Base-by-base conservation (phyloP, 2,113 vertebrate genomes). In the Periophthalmodon schlosseri region DNA sequence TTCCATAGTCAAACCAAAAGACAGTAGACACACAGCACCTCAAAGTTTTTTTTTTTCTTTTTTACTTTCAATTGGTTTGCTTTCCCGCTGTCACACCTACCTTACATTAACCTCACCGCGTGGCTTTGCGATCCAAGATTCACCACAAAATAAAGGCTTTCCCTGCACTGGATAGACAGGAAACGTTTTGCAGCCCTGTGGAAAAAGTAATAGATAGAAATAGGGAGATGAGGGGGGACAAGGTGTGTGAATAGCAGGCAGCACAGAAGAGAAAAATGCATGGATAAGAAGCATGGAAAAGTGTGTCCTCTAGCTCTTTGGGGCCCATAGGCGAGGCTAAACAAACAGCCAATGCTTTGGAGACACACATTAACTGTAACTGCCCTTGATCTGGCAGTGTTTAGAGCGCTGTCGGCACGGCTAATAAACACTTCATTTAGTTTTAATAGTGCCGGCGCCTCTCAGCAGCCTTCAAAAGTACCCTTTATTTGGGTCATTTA, bases 401-500 rank as follows among this genome's bases (percentile, higher is more conserved):
- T 91, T 91, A 91, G 93, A 90, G 87, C 79, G 90, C 92, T 93
- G 93, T 92, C 89, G 91, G 93, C 92, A 93, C 81, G 91, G 88
- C 93, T 94, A 94, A 95, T 94, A 94, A 95, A 95, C 93, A 95
- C 93, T 94, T 94, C 92, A 92, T 94, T 94, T 93, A 93, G 90
- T 94, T 94, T 94, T 94, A 94, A 94, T 94, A 93, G 90, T 90
- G 91, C 87, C 84, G 84, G 89, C 88, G 90, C 91, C 92, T 91
- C 91, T 87, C 85, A 61, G 72, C 87, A 92, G 93, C 93, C 92
- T 93, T 93, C 90, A 93, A 92, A 94, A 93, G 91, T 90, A 92
- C 91, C 93, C 93, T 94, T 94, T 94, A 94, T 94, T 94, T 94
- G 92, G 93, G 93, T 95, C 93, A 94, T 95, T 95, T 95, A 94